Conservation (phyloP, 2,888 invertebrate species). For the Pachymerium ferrugineum region DNA sequence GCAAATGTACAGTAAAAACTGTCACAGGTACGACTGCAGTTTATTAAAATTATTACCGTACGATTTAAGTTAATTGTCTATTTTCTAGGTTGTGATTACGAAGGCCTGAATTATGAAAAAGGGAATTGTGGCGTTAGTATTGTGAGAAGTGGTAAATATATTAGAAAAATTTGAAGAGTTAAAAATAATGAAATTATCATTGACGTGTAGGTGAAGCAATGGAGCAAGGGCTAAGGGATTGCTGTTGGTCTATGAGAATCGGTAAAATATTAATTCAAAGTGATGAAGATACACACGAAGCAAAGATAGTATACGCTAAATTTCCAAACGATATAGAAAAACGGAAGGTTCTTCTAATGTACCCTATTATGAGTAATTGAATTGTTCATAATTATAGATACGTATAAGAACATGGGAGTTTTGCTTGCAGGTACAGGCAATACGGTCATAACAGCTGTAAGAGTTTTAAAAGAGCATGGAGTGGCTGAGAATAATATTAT, state of each 20-base stretch:
- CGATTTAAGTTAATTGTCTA: slow-evolving; percentile 31
- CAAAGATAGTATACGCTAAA: slow-evolving; percentile 90
- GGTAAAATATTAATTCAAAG: slow-evolving; percentile 97
- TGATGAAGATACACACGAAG: slow-evolving; percentile 92
- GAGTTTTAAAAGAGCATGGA: slow-evolving; percentile 86
- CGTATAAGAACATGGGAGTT: background rate
- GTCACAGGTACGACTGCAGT: slow-evolving; percentile 63
- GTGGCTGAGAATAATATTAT: slow-evolving; percentile 92
- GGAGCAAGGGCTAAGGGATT: slow-evolving; percentile 77
- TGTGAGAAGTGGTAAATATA: slow-evolving; percentile 58
- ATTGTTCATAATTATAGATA: background rate
- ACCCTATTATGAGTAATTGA: slow-evolving; percentile 87
- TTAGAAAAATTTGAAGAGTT: background rate
- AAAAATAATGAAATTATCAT: background rate
- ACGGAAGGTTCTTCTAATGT: slow-evolving; percentile 87
- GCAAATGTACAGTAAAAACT: slow-evolving; percentile 81
- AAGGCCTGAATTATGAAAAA: slow-evolving; percentile 89
- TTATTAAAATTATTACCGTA: background rate
- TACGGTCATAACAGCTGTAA: slow-evolving; percentile 88
- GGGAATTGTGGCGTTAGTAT: slow-evolving; percentile 99
- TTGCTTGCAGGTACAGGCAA: slow-evolving; percentile 70
- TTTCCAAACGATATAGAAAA: slow-evolving; percentile 92
- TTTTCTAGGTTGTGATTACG: slow-evolving; percentile 72
- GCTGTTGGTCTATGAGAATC: slow-evolving; percentile 95
- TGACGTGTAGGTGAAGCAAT: slow-evolving; percentile 67